Evolutionary conservation across 2,797 vertebrate genomes (phyloP), one percentile per base, ranked within the genome.

Genomic region (Acanthis flammea): DNA sequence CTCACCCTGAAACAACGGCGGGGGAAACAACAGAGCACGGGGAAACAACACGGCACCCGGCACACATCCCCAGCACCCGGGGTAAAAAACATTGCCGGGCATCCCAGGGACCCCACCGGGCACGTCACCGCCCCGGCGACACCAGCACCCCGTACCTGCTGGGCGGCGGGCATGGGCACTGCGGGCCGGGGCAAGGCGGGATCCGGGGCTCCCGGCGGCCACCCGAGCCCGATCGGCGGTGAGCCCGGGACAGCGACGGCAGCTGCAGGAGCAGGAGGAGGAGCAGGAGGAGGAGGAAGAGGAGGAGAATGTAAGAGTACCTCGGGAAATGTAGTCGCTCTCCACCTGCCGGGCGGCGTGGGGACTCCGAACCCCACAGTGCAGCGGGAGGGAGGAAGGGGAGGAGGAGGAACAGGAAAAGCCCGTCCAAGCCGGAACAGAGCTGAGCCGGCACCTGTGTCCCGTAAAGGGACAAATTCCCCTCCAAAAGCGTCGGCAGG

Each of bases 401-500:
- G 78, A 75, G 65, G 91, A 30, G 48, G 15, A 76, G 45, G 35
- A 9, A 10, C 37, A 42, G 39, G 70, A 65, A 9, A 3, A 27
- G 12, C 7, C 2, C 2, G 12, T 8, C 2, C 8, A 1, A 0
- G 2, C 0, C 0, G 4, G 24, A 7, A 7, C 1, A 0, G 37
- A 0, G 23, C 0, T 1, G 1, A 3, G 4, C 2, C 0, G 4
- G 7, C 1, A 0, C 13, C 1, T 12, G 3, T 3, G 48, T 8
- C 3, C 0, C 14, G 0, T 2, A 0, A 0, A 4, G 30, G 18
- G 28, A 27, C 4, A 7, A 35, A 9, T 16, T 4, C 6, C 14
- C 10, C 7, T 7, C 28, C 23, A 22, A 41, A n/a, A 41, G 14
- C 28, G 5, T 6, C 8, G 45, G 21, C 28, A 11, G 4, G 5